Conservation (phyloP, 2,797 vertebrate genomes). For the Pelochelys cantorii region DNA sequence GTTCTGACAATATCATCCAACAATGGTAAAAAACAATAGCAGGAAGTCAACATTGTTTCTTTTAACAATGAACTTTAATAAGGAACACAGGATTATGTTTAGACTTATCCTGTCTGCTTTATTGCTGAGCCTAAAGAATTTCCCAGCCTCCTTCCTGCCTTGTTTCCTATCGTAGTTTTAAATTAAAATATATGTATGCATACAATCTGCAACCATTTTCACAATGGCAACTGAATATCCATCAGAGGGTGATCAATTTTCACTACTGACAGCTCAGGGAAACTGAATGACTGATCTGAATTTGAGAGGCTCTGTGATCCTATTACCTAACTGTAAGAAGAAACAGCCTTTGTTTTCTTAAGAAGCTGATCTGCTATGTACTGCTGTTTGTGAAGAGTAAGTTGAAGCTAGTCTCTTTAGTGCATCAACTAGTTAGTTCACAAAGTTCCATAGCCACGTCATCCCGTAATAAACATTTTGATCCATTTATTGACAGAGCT, state of each 20-base stretch:
- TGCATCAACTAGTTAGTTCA: too few species aligned
- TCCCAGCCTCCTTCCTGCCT: background rate
- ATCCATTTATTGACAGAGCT: too few species aligned
- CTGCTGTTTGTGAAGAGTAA: too few species aligned
- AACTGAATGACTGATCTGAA: background rate
- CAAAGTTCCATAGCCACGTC: too few species aligned
- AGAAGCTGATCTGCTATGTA: too few species aligned
- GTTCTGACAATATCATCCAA: background rate
- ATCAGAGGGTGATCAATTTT: background rate
- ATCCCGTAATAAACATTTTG: too few species aligned
- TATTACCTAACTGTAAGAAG: too few species aligned
- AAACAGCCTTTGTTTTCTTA: too few species aligned
- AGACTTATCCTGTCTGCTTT: constrained; percentile 17
- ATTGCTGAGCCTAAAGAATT: background rate
- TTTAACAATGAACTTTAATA: constrained; percentile 1
- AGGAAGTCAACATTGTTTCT: constrained; percentile 36
- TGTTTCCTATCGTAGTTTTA: constrained; percentile 7
- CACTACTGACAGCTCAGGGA: background rate
- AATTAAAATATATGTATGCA: background rate
- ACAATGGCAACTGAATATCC: background rate
- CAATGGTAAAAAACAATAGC: constrained; percentile 32
- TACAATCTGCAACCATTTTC: constrained; percentile 9
- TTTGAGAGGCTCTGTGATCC: background rate
- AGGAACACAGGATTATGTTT: rapidly evolving
- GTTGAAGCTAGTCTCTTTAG: too few species aligned